A percentile compares a stretch with the other conserved stretches of the same genome.
These are phyloP conservation scores for Acanthosepion esculentum DNA, from an alignment of 2,888 invertebrate genomes.

Conservation along the genomic window DNA sequence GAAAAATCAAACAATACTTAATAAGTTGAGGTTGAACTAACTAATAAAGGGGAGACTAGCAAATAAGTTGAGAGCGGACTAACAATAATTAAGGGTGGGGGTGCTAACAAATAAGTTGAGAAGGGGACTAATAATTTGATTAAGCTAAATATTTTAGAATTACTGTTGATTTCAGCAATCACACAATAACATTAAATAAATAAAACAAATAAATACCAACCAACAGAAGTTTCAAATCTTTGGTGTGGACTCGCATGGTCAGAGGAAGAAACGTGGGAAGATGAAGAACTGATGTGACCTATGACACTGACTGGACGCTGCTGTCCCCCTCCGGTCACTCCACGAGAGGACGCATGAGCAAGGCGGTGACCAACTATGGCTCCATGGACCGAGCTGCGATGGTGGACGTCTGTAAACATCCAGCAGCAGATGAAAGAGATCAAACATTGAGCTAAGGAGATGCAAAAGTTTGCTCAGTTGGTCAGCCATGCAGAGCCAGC, in stretches of 20 bases:
- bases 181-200: too few species aligned
- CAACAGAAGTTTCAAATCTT: slow-evolving; percentile 42
- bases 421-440: background rate
- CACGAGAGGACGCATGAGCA: background rate
- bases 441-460: background rate
- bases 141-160: too few species aligned
- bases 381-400: slow-evolving; percentile 43
- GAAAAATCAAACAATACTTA: too few species aligned
- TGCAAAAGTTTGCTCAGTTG: background rate
- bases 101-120: background rate
- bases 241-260: background rate
- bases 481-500: slow-evolving; percentile 10
- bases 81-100: too few species aligned
- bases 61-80: too few species aligned
- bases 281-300: slow-evolving; percentile 34
- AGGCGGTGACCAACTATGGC: slow-evolving; percentile 34
- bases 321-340: background rate
- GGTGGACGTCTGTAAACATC: slow-evolving; percentile 48
- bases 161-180: too few species aligned
- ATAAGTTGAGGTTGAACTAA: too few species aligned
- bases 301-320: slow-evolving; percentile 43
- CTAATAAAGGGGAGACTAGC: too few species aligned
- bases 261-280: background rate
- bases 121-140: background rate
- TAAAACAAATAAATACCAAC: background rate